Base-by-base conservation (phyloP, 1,140 invertebrate species). In the Drosophila saltans region DNA sequence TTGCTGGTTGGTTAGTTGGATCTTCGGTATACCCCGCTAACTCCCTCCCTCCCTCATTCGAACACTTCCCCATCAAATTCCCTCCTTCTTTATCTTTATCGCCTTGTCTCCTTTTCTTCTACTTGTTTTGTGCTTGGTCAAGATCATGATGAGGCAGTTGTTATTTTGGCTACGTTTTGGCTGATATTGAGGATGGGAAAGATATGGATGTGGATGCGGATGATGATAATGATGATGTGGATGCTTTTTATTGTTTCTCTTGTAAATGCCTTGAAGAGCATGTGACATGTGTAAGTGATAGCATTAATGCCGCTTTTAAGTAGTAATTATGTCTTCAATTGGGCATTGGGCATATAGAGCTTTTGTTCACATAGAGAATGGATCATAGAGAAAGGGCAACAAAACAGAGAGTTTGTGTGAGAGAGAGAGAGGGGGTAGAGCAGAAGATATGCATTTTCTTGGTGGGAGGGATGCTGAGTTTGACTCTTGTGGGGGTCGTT, bases 281-380 rank as follows among this genome's bases (percentile, higher is more conserved):
- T 88, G 83, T 88, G 83, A 88, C 83, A 88, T 88, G 83, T 88
- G 83, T 88, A 88, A 88, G 83, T 88, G 83, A 88, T 88, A 88
- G 84, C 80, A 77, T 88, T 89, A 88, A 88, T 88, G 83, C 83
- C 66, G 84, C 80, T 74, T 81, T 88, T 88, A 88, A 88, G 83
- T 88, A 88, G 83, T 88, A 88, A 88, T 88, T 88, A 89, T 86
- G 78, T 69, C 84, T 78, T 83, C 83, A 88, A 88, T 88, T 89
- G 83, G 84, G 80, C 76, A 82, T 77, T 74, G 83, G 43, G 26
- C 24, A 9, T 30, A 76, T 48, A 33, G 11, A 56, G 41, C 65
- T 74, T 77, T 77, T 77, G 74, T 76, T 76, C 58, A 28, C n/a
- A 48, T 8, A 36, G 41, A 33, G 41, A 63, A 59, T 59, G 36